Conservation (phyloP, 35 echinoderm and acorn worm species). For the Ophioderma brevispina region DNA sequence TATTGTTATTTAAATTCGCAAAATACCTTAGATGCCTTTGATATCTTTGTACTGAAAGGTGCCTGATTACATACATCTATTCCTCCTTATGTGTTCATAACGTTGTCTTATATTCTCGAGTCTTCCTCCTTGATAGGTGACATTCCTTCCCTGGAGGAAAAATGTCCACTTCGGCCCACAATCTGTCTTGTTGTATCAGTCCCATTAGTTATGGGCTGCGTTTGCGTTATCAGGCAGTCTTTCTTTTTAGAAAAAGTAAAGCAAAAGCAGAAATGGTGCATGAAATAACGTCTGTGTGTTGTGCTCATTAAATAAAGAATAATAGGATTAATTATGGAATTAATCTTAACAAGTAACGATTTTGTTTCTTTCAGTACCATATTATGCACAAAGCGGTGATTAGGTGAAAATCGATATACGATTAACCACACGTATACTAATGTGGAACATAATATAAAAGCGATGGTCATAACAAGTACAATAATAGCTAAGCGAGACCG, state of each 20-base stretch:
- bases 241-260: not conserved
- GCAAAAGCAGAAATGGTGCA: not conserved
- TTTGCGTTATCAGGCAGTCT: not conserved
- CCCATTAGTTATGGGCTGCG: not conserved
- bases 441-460: not conserved
- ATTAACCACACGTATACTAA: not conserved
- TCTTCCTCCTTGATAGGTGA: not conserved
- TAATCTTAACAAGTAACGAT: not conserved
- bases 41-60: no score
- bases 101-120: not conserved
- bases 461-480: not conserved
- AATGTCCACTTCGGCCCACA: not conserved
- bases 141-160: not conserved
- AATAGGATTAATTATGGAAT: conserved; percentile 18
- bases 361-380: not conserved
- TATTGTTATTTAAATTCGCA: no score
- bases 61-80: no score
- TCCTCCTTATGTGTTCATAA: no score
- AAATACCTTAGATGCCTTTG: no score
- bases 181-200: not conserved
- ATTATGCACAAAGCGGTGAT: not conserved
- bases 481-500: conserved; percentile 1
- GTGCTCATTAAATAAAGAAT: conserved; percentile 16
- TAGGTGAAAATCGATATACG: not conserved
- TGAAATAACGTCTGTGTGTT: not conserved